Base-by-base conservation (phyloP, 2,113 vertebrate species). In the Scomber scombrus region DNA sequence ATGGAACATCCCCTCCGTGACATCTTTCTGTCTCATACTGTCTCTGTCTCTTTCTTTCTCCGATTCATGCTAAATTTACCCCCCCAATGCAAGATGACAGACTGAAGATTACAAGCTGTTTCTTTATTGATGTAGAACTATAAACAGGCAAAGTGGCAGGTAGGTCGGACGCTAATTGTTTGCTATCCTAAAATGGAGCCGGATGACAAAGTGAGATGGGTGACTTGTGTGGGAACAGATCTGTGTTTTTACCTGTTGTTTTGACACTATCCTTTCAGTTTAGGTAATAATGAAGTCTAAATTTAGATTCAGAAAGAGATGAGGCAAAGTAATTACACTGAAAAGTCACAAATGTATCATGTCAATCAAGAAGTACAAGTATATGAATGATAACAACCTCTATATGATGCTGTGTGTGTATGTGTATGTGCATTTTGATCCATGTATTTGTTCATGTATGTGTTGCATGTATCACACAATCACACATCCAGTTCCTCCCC, bases 141-240 rank as follows among this genome's bases (percentile, higher is more conserved):
- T 77, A 71, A 29, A 54, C 31, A 19, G 56, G 43, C 4, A 9
- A 61, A 74, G 29, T n/a, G 14, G 31, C 66, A 72, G 4, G 3
- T 6, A 57, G 50, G 74, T 83, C 80, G 72, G 29, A 61, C 16
- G 7, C 18, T 65, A 62, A 81, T 75, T 78, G 60, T 75, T 55
- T n/a, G 15, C 18, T 4, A 29, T 69, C 57, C 16, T 0, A n/a
- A 69, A 81, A 66, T 71, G 61, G 71, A 77, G 70, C 46, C 7
- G 51, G 21, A 16, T 50, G 46, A 70, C 6, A 5, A 70, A 49
- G 23, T 50, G 60, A 63, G 19, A 61, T 76, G 3, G 12, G 26
- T 9, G 6, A 52, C 61, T 63, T 55, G 45, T 40, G 19, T 29
- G 77, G 40, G 31, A 55, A 47, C 16, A 47, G 12, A 1, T 52